phyloP scores from a whole-genome alignment of 2,113 vertebrate species.

The Montifringilla adamsi region DNA sequence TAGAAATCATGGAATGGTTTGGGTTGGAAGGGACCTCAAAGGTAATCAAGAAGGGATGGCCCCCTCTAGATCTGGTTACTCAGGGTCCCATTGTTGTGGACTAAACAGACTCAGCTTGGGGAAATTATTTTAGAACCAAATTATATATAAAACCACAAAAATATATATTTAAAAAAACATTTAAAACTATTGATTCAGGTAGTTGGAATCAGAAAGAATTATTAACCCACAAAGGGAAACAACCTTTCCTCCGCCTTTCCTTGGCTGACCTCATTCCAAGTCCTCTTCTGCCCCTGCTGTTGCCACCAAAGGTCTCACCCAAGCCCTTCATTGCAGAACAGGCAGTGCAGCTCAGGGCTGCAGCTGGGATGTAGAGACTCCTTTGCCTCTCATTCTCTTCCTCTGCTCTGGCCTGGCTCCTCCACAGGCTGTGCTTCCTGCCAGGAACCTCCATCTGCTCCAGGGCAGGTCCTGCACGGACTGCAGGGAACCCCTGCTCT shows the following conservation, averaged over 20 bases:
- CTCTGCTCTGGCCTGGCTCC: background rate
- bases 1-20: background rate
- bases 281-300: background rate
- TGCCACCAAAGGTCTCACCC: background rate
- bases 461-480: background rate
- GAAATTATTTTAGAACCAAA: background rate
- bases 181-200: background rate
- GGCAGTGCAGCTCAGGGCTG: background rate
- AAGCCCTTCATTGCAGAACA: background rate
- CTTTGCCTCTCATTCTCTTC: background rate
- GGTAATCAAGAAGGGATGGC: background rate
- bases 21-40: background rate
- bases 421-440: background rate
- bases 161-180: background rate
- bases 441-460: background rate
- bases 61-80: background rate
- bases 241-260: background rate
- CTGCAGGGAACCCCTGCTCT: background rate
- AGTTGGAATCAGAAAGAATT: background rate
- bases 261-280: background rate
- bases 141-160: background rate
- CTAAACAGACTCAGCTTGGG: background rate
- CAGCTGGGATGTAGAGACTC: accelerated
- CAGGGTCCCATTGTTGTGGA: background rate
- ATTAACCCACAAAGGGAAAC: background rate